Base-by-base conservation (phyloP, 2,888 invertebrate genomes). In the Erpobdella octoculata region DNA sequence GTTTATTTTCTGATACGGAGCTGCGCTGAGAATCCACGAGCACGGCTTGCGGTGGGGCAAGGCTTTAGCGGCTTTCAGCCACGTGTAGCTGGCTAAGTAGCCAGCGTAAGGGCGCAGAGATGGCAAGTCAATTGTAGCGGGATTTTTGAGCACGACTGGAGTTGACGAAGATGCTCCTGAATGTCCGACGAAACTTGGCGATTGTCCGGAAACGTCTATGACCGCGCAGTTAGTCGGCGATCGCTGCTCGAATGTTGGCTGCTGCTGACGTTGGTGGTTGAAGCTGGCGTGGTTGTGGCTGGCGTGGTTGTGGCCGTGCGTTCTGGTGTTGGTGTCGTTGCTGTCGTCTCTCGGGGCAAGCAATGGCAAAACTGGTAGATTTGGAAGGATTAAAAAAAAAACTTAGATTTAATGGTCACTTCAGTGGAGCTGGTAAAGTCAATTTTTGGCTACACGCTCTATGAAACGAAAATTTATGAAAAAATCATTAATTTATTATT, bases 1-100 rank as follows among this genome's bases (percentile, higher is more conserved):
- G 71, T 74, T 74, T 70, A 75, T 72, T 28, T 72, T 68, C 70
- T 75, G 75, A 33, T 72, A 61, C 38, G 75, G 73, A 21, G 62
- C 31, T 4, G 70, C 75, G 28, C 31, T 68, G 41, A 75, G 71
- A 35, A 67, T 48, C 73, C 73, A 74, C 18, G 75, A 73, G 41
- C 75, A 75, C 15, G 58, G 37, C 18, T 67, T n/a, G 25, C 18
- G 31, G 15, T 38, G 28, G 28, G n/a, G 28, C 28, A 21, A 31
- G 31, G 21, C 31, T 25, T 38, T 41, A 15, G 18, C 12, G 25
- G 37, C 70, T 36, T 62, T 66, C 28, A 33, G 70, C 64, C 68
- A 72, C 36, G 58, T 38, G 28, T 58, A 61, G 37, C 72, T 73
- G 15, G 72, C 64, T n/a, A 73, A 35, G 66, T 70, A 38, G 5